Conservation (phyloP, 2,797 vertebrate species). For the Tragelaphus oryx region DNA sequence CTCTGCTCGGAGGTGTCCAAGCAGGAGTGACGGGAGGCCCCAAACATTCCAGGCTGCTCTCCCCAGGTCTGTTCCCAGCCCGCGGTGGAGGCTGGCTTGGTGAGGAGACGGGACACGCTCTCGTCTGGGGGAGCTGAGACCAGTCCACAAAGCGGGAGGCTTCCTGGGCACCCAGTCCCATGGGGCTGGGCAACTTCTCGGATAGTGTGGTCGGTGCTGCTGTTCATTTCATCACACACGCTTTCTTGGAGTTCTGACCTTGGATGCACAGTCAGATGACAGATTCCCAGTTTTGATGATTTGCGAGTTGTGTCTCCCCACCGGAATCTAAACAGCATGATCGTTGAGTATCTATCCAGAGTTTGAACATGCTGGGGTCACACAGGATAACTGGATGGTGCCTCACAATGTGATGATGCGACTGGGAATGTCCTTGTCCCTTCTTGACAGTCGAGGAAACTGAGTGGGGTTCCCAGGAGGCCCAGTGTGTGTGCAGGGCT, state of each 20-base stretch:
- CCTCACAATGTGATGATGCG: too few relatives aligned
- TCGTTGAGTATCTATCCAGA: neutral
- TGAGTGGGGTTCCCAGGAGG: neutral
- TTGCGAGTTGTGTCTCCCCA: neutral
- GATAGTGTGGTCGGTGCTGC: rapidly evolving
- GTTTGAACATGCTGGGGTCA: rapidly evolving
- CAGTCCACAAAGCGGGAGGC: neutral
- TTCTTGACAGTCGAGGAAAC: neutral
- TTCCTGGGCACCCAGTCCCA: rapidly evolving
- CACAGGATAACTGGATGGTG: too few relatives aligned
- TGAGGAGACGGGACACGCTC: rapidly evolving
- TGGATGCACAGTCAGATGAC: rapidly evolving
- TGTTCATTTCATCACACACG: rapidly evolving
- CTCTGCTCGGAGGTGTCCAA: neutral
- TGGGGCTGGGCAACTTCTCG: rapidly evolving
- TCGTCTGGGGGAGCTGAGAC: neutral
- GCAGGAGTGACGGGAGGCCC: neutral
- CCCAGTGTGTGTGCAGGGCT: neutral
- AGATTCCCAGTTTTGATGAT: neutral
- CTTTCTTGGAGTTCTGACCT: neutral
- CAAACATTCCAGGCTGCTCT: neutral
- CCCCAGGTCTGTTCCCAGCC: neutral
- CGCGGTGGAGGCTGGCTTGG: rapidly evolving
- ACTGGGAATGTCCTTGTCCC: too few relatives aligned
- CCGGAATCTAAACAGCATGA: neutral